Conservation (phyloP, 2,888 invertebrate species). For the Campopleginae sp. region DNA sequence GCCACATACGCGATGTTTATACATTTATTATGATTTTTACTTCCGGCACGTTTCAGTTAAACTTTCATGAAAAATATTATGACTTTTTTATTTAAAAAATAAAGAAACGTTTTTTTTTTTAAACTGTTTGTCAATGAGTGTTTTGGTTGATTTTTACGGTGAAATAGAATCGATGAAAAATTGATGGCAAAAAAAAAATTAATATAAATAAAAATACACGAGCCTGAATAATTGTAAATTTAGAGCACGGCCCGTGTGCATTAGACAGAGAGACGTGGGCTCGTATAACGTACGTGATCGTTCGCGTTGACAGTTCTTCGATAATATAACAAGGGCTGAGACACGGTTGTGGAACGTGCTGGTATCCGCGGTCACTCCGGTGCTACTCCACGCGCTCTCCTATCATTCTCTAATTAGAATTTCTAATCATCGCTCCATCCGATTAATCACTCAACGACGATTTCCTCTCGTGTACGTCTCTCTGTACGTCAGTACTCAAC, state of each 20-base stretch:
- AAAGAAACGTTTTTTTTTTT: background rate
- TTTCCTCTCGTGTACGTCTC: slow-evolving; percentile 53
- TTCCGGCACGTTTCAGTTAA: background rate
- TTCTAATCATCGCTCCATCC: slow-evolving; percentile 61
- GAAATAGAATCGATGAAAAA: background rate
- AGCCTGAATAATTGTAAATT: background rate
- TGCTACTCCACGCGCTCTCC: slow-evolving; percentile 15
- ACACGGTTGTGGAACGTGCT: slow-evolving; percentile 18
- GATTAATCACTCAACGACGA: slow-evolving; percentile 63
- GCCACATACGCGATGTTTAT: too few relatives aligned
- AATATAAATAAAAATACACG: slow-evolving; percentile 1
- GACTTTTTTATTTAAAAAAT: background rate
- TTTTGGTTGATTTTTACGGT: background rate
- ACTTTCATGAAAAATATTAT: background rate
- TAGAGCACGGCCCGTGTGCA: background rate
- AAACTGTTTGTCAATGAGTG: background rate
- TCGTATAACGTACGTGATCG: slow-evolving; percentile 41
- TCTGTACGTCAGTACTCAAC: slow-evolving; percentile 21
- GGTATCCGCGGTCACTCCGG: slow-evolving; percentile 31
- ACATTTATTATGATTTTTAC: background rate
- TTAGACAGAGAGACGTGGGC: background rate
- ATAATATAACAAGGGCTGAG: slow-evolving; percentile 59
- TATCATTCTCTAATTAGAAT: slow-evolving; percentile 60
- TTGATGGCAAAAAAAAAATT: background rate
- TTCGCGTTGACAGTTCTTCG: slow-evolving; percentile 58